These are phyloP conservation scores for Micronycteris hirsuta DNA, from an alignment of 2,113 vertebrate species.

Conservation along the genomic window DNA sequence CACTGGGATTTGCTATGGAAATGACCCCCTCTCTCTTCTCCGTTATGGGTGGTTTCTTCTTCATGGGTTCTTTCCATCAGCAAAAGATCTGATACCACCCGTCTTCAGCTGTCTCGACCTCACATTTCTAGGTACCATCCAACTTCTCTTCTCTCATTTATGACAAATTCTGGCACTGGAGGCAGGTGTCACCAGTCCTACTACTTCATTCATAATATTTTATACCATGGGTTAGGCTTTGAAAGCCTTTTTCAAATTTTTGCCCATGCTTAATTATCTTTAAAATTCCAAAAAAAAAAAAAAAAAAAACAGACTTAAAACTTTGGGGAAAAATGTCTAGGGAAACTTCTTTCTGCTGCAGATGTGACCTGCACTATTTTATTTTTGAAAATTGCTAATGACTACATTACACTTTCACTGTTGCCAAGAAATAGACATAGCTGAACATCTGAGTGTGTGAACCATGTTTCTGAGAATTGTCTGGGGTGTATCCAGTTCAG, in stretches of 20 bases:
- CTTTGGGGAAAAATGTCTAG: neutral
- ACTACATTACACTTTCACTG: neutral
- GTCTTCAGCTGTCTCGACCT: neutral
- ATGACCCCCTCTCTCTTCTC: neutral
- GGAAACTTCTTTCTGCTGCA: neutral
- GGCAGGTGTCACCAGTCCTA: neutral
- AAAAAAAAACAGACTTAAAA: no score
- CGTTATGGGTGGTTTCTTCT: neutral
- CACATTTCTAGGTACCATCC: neutral
- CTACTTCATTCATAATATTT: neutral
- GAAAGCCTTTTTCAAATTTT: neutral
- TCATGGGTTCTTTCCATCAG: neutral
- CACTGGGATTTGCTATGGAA: neutral
- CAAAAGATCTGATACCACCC: neutral
- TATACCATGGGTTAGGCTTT: neutral
- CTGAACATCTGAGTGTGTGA: neutral
- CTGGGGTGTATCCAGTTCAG: neutral
- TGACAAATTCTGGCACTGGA: neutral
- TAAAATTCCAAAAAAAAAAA: neutral
- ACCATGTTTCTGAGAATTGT: neutral
- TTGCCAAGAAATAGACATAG: neutral
- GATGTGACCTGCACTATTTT: neutral
- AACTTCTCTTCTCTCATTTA: neutral
- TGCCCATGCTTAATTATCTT: neutral
- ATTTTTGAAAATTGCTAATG: neutral